These are phyloP conservation scores for Athalia cordata DNA, from an alignment of 2,888 invertebrate genomes.

Conservation along the genomic window DNA sequence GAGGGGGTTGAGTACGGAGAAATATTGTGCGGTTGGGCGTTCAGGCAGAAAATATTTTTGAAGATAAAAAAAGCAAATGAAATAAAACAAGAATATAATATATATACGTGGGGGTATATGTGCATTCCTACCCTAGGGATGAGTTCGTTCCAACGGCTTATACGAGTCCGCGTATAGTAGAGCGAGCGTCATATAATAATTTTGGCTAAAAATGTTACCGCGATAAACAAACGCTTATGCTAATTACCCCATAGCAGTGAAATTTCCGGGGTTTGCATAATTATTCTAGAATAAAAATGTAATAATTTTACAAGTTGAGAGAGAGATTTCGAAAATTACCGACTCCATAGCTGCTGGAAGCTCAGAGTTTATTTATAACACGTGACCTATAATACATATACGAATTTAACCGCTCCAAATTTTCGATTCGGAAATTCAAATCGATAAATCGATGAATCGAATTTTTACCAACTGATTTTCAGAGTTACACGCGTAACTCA, in stretches of 20 bases:
- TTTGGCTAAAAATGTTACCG: conserved; percentile 51
- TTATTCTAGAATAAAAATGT: background rate
- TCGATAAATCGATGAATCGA: too few relatives aligned
- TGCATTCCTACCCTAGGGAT: conserved; percentile 6
- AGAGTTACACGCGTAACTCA: too few relatives aligned
- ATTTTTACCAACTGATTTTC: too few relatives aligned
- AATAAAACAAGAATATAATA: conserved; percentile 2
- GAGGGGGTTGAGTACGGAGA: background rate
- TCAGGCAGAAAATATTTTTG: conserved; percentile 19
- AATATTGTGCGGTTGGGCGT: conserved; percentile 12
- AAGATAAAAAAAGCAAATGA: background rate
- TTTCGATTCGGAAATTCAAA: too few relatives aligned
- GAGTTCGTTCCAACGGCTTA: conserved; percentile 12
- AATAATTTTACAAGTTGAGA: background rate
- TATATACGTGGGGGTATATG: background rate
- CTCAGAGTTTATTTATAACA: too few relatives aligned
- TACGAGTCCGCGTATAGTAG: conserved; percentile 28
- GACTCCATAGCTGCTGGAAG: too few relatives aligned
- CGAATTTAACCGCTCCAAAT: too few relatives aligned
- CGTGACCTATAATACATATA: too few relatives aligned
- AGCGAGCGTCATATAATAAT: conserved; percentile 48
- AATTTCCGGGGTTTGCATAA: background rate
- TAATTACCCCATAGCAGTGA: conserved; percentile 50
- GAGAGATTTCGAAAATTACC: background rate
- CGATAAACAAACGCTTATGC: conserved; percentile 61